Evolutionary conservation across 1,140 invertebrate genomes (phyloP).

Genomic region (Caenorhabditis latens): DNA sequence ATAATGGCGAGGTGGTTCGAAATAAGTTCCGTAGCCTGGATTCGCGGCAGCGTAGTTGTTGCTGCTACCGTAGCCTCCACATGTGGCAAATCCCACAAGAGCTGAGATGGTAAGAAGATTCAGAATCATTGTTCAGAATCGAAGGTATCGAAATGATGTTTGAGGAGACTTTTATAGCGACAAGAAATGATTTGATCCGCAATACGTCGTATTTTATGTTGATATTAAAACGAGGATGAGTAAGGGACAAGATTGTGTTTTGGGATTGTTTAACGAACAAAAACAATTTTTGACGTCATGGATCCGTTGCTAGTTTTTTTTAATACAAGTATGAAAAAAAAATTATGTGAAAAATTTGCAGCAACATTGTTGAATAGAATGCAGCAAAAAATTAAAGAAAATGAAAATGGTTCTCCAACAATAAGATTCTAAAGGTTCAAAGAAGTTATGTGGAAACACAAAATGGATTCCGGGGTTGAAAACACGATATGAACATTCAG

Average conservation of each 20-base stretch:
- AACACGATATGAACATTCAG: no score
- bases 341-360: no score
- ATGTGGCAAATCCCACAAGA: background rate
- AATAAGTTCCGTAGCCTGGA: background rate
- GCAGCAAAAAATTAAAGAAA: no score
- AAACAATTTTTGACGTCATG: background rate
- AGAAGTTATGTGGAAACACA: no score
- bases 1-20: background rate
- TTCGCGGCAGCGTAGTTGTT: background rate
- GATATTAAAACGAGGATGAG: background rate
- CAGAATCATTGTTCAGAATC: conserved; percentile 30
- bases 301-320: no score
- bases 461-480: no score
- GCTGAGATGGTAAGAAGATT: conserved; percentile 7
- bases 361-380: no score
- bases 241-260: background rate
- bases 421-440: no score
- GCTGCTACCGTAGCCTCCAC: background rate
- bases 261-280: background rate
- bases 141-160: background rate
- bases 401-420: no score
- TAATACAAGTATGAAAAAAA: no score
- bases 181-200: no score
- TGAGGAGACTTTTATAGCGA: no score
- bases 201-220: background rate